Conservation (phyloP, 1,140 invertebrate genomes). For the Ganaspis sp. region DNA sequence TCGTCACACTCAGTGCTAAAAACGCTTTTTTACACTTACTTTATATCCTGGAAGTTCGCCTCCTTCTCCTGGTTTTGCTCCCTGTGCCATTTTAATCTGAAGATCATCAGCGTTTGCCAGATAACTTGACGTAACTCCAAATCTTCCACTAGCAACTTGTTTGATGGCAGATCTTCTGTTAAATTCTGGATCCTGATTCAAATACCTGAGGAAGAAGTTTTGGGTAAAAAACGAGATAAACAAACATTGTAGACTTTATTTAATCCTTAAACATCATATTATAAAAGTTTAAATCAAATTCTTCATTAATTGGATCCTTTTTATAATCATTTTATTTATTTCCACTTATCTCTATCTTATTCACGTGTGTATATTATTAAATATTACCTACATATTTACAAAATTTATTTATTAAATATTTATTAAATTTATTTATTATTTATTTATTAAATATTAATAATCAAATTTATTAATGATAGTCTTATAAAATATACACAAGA, state of each 20-base stretch:
- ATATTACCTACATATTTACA: too few species aligned
- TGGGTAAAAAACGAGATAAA: constrained; percentile 7
- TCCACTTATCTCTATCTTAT: too few species aligned
- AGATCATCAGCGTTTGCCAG: constrained; percentile 96
- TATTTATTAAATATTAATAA: too few species aligned
- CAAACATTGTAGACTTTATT: neutral
- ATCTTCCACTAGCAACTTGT: constrained; percentile 97
- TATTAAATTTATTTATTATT: too few species aligned
- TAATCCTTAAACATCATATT: constrained; percentile 21
- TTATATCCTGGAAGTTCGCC: constrained; percentile 94
- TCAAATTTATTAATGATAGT: too few species aligned
- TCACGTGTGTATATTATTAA: too few species aligned
- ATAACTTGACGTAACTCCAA: constrained; percentile 98
- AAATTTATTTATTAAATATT: too few species aligned
- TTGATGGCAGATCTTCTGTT: constrained; percentile 89
- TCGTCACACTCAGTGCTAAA: too few species aligned
- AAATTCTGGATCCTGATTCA: constrained; percentile 86
- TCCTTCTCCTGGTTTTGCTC: constrained; percentile 96
- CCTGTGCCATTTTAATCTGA: constrained; percentile 99
- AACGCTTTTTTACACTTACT: too few species aligned
- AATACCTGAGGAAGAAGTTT: constrained; percentile 57
- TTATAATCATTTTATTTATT: constrained; percentile 31
- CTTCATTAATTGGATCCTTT: constrained; percentile 36
- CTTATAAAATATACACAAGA: too few species aligned
- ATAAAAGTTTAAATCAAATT: constrained; percentile 26